A percentile compares a stretch with the other conserved stretches of the same genome.
These are phyloP conservation scores for Synanthedon formicaeformis DNA, from an alignment of 2,888 invertebrate species.

Conservation along the genomic window DNA sequence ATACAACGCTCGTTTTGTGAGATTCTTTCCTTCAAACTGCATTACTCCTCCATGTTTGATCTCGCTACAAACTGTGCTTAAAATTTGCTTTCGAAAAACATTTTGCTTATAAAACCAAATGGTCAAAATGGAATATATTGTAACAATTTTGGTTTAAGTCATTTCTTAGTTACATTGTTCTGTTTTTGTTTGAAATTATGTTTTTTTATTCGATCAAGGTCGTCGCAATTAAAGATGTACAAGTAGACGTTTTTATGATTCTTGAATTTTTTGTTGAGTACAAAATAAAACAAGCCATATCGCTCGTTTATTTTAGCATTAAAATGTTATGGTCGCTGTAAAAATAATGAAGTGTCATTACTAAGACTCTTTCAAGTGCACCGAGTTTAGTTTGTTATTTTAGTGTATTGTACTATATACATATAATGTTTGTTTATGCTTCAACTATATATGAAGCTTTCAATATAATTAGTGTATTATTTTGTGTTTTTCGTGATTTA, in stretches of 20 bases:
- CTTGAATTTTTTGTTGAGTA: neutral
- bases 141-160: no score
- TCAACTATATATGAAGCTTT: no score
- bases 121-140: no score
- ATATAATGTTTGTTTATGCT: no score
- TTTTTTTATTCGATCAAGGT: constrained; percentile 26
- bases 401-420: no score
- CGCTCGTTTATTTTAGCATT: neutral
- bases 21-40: constrained; percentile 4
- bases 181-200: constrained; percentile 21
- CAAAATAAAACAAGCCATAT: neutral
- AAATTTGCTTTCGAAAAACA: no score
- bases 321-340: neutral
- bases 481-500: no score
- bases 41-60: neutral
- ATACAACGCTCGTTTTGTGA: neutral
- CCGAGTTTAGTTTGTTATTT: no score
- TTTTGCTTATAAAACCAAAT: no score
- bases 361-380: neutral
- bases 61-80: no score
- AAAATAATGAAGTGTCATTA: neutral
- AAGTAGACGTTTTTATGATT: neutral
- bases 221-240: constrained; percentile 10
- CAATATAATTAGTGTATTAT: no score
- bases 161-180: constrained; percentile 5